Conservation (phyloP, 2,797 vertebrate genomes). For the Fundulus diaphanus region DNA sequence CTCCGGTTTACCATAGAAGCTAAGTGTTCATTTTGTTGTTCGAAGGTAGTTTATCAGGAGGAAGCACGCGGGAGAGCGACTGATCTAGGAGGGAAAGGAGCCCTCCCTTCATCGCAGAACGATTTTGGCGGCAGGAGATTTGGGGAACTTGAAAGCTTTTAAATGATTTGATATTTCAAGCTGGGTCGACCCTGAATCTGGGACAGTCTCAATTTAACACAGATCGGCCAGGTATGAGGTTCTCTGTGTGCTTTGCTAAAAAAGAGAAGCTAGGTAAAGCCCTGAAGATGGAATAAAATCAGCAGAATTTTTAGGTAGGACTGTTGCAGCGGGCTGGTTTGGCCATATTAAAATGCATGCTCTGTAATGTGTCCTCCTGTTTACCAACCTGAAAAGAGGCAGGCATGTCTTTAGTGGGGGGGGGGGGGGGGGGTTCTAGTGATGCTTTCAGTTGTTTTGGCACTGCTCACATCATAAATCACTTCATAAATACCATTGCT, state of each 20-base stretch:
- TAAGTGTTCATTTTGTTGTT: background rate
- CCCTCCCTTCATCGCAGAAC: background rate
- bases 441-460: slow-evolving; percentile 11
- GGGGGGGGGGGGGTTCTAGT: too few relatives aligned
- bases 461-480: slow-evolving; percentile 13
- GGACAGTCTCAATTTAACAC: slow-evolving; percentile 21
- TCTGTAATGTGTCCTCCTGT: background rate
- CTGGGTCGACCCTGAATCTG: slow-evolving; percentile 16
- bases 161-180: slow-evolving; percentile 19
- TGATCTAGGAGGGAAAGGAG: slow-evolving; percentile 18
- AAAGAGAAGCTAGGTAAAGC: slow-evolving; percentile 11
- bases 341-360: background rate
- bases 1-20: background rate
- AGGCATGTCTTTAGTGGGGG: background rate
- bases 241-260: slow-evolving; percentile 23
- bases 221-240: slow-evolving; percentile 26
- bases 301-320: background rate
- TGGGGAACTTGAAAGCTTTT: slow-evolving; percentile 16
- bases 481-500: background rate
- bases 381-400: slow-evolving; percentile 6
- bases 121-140: slow-evolving; percentile 5
- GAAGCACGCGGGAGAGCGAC: background rate
- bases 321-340: background rate
- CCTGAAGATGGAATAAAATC: slow-evolving; percentile 1
- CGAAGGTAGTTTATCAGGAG: slow-evolving; percentile 21